phyloP scores from a whole-genome alignment of 2,797 vertebrate species.

The Bucorvus abyssinicus region DNA sequence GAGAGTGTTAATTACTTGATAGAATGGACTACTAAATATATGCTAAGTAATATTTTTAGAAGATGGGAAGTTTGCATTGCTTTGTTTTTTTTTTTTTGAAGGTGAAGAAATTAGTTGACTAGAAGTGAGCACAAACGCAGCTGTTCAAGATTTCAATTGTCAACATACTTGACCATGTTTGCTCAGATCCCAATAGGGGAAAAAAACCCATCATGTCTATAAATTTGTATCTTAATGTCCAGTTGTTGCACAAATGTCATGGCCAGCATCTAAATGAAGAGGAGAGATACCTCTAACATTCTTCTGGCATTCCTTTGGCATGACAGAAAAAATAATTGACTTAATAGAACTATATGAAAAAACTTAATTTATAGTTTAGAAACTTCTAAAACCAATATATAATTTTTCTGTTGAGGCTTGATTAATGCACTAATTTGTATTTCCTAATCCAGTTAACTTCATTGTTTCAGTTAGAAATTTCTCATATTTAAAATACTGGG shows the following conservation, averaged over 20 bases:
- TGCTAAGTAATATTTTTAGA: background rate
- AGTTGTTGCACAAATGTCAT: background rate
- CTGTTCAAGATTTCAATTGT: background rate
- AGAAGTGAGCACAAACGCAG: background rate
- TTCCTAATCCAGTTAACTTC: background rate
- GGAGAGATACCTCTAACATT: background rate
- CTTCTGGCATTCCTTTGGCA: background rate
- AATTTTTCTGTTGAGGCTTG: background rate
- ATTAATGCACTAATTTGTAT: background rate
- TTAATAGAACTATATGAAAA: background rate
- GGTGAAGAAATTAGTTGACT: background rate
- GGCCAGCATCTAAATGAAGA: background rate
- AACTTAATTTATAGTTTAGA: background rate
- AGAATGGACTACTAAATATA: background rate
- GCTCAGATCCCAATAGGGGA: background rate
- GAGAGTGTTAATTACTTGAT: background rate
- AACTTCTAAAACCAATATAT: background rate
- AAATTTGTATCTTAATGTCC: background rate
- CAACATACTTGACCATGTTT: background rate
- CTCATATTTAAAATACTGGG: too few relatives aligned
- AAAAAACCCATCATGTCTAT: rapidly evolving
- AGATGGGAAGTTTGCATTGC: background rate
- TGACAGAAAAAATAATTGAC: background rate
- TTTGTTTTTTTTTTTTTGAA: background rate
- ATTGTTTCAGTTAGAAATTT: background rate